These are phyloP conservation scores for Mechanitis mazaeus DNA, from an alignment of 2,888 invertebrate genomes.

Conservation along the genomic window DNA sequence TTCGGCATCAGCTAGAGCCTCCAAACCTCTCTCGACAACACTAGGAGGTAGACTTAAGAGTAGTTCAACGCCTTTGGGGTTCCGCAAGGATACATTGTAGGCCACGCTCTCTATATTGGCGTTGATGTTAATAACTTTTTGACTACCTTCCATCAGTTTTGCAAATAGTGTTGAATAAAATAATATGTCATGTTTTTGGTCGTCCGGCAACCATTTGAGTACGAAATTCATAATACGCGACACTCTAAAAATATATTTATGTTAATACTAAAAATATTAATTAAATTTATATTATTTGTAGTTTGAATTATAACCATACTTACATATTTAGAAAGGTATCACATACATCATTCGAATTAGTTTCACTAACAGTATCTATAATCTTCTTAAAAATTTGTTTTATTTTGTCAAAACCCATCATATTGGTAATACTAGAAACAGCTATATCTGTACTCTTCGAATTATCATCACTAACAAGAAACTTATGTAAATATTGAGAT, in stretches of 20 bases:
- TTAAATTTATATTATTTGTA: background rate
- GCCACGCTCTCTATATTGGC: constrained; percentile 60
- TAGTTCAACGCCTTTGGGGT: constrained; percentile 53
- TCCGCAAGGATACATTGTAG: constrained; percentile 56
- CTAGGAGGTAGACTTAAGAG: constrained; percentile 46
- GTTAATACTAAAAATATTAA: background rate
- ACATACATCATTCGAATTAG: constrained; percentile 32
- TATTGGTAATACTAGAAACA: constrained; percentile 26
- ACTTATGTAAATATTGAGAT: constrained; percentile 50
- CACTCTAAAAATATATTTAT: constrained; percentile 41
- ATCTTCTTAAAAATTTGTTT: constrained; percentile 44
- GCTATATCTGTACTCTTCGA: constrained; percentile 29
- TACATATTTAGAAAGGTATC: constrained; percentile 58
- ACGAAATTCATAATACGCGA: constrained; percentile 51
- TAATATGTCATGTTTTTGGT: constrained; percentile 50
- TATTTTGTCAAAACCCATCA: constrained; percentile 30
- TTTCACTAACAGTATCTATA: constrained; percentile 38
- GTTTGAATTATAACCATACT: constrained; percentile 36
- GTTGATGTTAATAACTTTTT: constrained; percentile 54
- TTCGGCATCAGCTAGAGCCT: constrained; percentile 63
- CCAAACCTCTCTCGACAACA: constrained; percentile 54
- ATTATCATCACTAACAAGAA: constrained; percentile 35
- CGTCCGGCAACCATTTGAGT: constrained; percentile 50
- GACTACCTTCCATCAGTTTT: constrained; percentile 58
- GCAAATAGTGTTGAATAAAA: constrained; percentile 63